phyloP scores from a whole-genome alignment of 2,888 invertebrate species.

The Caenorhabditis imperialis region DNA sequence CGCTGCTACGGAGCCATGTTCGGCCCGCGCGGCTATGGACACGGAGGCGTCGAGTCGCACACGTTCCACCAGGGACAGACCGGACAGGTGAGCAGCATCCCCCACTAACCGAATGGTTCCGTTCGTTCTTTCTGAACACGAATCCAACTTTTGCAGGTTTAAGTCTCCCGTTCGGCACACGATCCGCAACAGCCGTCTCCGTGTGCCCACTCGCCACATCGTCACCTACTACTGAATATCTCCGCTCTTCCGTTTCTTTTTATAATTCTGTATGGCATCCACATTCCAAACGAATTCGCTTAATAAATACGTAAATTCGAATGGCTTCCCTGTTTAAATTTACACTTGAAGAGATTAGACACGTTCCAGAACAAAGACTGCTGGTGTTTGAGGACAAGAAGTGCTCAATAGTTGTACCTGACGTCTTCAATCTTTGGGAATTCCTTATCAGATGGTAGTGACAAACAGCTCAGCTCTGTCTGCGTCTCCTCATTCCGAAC shows the following conservation, averaged over 20 bases:
- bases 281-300: too few species aligned
- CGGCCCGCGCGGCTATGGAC: slow-evolving; percentile 82
- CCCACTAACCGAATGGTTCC: slow-evolving; percentile 30
- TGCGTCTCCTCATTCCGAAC: slow-evolving; percentile 10
- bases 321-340: too few species aligned
- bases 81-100: slow-evolving; percentile 52
- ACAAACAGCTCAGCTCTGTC: slow-evolving; percentile 26
- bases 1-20: slow-evolving; percentile 84
- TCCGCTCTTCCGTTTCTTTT: slow-evolving; percentile 1
- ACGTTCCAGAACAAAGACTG: neutral
- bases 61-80: slow-evolving; percentile 79
- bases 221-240: slow-evolving; percentile 52
- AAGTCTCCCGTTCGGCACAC: slow-evolving; percentile 39
- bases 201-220: slow-evolving; percentile 53
- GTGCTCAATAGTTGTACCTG: slow-evolving; percentile 14
- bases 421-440: slow-evolving; percentile 11
- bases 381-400: too few species aligned
- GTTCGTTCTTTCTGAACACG: slow-evolving; percentile 5
- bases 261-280: slow-evolving; percentile 10
- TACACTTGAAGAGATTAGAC: too few species aligned
- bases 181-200: slow-evolving; percentile 42
- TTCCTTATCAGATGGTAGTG: slow-evolving; percentile 32
- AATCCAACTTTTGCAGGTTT: slow-evolving; percentile 49
- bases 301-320: too few species aligned
- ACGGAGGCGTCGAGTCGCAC: slow-evolving; percentile 82